These are phyloP conservation scores for Chlorospingus semifuscus DNA, from an alignment of 2,797 vertebrate species.

Conservation along the genomic window DNA sequence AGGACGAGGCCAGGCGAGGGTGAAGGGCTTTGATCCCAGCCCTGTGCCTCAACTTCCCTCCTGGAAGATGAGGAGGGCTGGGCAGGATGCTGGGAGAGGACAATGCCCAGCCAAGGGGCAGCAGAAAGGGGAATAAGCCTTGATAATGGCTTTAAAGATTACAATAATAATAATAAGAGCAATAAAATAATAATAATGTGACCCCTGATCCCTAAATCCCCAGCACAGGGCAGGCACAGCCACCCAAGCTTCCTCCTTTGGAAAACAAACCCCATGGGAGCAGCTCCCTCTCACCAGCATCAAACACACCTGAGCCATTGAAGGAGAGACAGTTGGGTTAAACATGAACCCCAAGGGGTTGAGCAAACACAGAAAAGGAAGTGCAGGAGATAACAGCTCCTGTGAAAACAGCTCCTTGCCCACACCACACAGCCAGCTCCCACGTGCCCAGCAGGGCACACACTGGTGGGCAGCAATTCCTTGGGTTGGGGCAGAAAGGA, in stretches of 20 bases:
- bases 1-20: background rate
- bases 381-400: background rate
- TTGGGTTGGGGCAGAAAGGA: background rate
- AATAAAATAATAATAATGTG: background rate
- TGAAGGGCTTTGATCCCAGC: background rate
- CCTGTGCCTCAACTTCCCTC: background rate
- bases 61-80: background rate
- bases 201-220: background rate
- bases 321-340: background rate
- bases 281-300: background rate
- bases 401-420: background rate
- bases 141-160: background rate
- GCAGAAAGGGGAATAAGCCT: background rate
- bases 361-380: background rate
- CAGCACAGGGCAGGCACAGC: accelerated
- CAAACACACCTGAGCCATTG: background rate
- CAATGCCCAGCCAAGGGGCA: background rate
- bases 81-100: background rate
- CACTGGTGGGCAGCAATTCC: background rate
- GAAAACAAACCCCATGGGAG: background rate
- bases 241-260: background rate
- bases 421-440: accelerated
- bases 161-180: too few relatives aligned
- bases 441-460: background rate
- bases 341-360: background rate